phyloP scores from a whole-genome alignment of 2,797 vertebrate genomes.

The Oceanodroma leucorhoa region DNA sequence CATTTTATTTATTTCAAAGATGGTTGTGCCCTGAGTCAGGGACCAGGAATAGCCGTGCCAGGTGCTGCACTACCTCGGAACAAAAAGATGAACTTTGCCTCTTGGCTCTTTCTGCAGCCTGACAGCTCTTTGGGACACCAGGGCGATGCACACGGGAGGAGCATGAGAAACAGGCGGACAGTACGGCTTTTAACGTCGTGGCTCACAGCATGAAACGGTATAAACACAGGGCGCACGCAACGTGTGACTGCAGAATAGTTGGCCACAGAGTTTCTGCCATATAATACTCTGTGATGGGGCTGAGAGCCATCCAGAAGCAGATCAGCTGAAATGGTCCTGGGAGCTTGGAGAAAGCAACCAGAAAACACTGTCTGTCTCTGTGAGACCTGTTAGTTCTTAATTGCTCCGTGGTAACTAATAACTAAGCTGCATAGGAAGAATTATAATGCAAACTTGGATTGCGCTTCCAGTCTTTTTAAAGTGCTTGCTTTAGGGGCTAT shows the following conservation, averaged over 20 bases:
- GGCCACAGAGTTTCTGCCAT: not conserved
- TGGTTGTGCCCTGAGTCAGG: slow-evolving; percentile 30
- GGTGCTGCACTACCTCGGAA: not conserved
- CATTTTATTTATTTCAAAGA: slow-evolving; percentile 25
- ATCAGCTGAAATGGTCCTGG: not conserved
- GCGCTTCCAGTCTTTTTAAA: not conserved
- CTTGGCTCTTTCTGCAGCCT: not conserved
- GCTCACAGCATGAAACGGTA: not conserved
- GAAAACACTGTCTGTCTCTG: not conserved
- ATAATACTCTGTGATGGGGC: fast-evolving
- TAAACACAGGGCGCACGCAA: not conserved
- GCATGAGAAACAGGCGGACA: fast-evolving
- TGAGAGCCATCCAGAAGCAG: not conserved
- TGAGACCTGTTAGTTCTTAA: not conserved
- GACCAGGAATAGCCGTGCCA: not conserved
- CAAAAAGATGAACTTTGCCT: not conserved
- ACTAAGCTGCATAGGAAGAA: not conserved
- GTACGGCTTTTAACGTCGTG: fast-evolving
- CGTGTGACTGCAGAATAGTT: not conserved
- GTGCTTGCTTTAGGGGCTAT: not conserved
- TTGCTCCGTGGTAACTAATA: not conserved
- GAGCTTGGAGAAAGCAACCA: not conserved
- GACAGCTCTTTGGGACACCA: not conserved
- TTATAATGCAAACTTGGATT: not conserved
- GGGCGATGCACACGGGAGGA: fast-evolving